A percentile compares a stretch with the other conserved stretches of the same genome.
phyloP scores from a whole-genome alignment of 2,113 vertebrate species.

The Anhinga rufa region DNA sequence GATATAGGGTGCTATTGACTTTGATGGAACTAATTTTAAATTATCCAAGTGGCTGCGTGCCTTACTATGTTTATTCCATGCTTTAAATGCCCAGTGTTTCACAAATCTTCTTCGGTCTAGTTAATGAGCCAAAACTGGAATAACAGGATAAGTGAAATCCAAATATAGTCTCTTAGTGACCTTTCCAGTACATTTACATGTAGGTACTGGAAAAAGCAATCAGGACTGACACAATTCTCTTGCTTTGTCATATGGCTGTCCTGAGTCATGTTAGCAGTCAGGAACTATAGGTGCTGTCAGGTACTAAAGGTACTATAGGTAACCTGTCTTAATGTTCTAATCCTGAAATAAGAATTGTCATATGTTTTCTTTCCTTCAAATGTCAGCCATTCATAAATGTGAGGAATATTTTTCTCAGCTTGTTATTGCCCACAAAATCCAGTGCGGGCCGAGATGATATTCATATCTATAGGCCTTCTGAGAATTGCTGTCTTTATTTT shows the following conservation, averaged over 20 bases:
- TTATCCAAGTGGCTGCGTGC: not conserved
- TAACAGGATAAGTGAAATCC: not conserved
- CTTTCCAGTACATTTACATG: not conserved
- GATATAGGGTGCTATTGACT: not conserved
- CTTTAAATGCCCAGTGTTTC: not conserved
- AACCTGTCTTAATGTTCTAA: not conserved
- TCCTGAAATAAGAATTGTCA: not conserved
- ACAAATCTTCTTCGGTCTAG: not conserved
- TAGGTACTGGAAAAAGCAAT: not conserved
- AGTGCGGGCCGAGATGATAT: not conserved
- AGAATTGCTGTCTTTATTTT: not conserved
- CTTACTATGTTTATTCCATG: not conserved
- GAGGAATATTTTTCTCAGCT: not conserved
- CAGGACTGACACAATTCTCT: not conserved
- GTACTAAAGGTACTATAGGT: too few relatives aligned
- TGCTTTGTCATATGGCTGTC: not conserved
- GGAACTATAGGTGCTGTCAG: not conserved
- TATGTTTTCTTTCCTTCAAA: not conserved
- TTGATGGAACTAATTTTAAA: not conserved
- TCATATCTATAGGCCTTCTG: not conserved
- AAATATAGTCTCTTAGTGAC: not conserved
- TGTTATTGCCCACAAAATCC: not conserved
- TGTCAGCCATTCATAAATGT: slow-evolving; percentile 1
- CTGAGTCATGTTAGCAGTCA: not conserved
- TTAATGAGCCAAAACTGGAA: not conserved